Conservation (phyloP, 2,797 vertebrate species). For the Xyrichtys novacula region DNA sequence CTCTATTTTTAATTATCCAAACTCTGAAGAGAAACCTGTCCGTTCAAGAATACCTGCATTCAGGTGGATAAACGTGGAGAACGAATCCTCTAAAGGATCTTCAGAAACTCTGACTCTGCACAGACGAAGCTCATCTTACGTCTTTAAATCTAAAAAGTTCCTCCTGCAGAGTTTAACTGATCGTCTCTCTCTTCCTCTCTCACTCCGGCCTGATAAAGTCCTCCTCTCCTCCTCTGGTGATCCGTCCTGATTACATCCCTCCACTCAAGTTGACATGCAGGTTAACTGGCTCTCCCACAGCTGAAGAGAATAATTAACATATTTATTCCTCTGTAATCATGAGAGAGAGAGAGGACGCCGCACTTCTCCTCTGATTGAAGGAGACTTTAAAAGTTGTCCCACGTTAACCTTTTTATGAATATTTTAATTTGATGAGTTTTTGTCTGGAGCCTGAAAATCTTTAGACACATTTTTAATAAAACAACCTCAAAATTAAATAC, state of each 20-base stretch:
- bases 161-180: conserved; percentile 6
- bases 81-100: background rate
- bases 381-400: background rate
- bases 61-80: conserved; percentile 8
- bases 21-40: too few relatives aligned
- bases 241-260: conserved; percentile 58
- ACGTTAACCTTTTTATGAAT: background rate
- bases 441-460: background rate
- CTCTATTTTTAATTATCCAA: too few relatives aligned
- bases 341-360: conserved; percentile 8
- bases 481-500: too few relatives aligned
- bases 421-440: too few relatives aligned
- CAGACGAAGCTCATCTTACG: conserved; percentile 12
- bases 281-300: conserved; percentile 51
- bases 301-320: conserved; percentile 54
- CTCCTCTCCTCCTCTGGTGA: conserved; percentile 10
- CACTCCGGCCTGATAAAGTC: background rate
- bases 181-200: background rate
- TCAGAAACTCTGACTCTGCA: background rate
- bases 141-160: background rate
- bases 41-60: too few relatives aligned
- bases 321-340: conserved; percentile 43
- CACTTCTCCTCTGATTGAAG: background rate
- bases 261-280: conserved; percentile 56
- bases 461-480: too few relatives aligned